Evolutionary conservation across 1,140 invertebrate species (phyloP), one percentile per base, ranked within the genome.

Genomic region (Cheumatopsyche charites): DNA sequence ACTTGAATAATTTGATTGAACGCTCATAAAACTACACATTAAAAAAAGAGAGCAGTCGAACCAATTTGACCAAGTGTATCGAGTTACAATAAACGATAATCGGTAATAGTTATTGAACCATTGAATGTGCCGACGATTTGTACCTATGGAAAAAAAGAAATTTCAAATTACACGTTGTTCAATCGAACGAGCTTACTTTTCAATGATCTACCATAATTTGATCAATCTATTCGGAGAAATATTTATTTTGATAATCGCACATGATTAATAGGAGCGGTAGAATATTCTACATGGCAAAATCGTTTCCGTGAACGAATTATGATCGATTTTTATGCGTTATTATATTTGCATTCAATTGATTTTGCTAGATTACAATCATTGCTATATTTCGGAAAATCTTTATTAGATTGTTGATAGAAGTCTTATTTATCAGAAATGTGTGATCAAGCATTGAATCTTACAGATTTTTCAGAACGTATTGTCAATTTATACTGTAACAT

Each of bases 151-250:
- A 52, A 52, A 52, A 52, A 52, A 52, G 47, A 52, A 52, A 52
- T 52, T 58, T 58, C 19, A 58, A 58, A 58, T 58, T 58, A 58
- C 55, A 17, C 55, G 55, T 58, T 19, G 23, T 58, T 58, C 17
- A 25, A 58, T 58, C 21, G 23, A 58, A 12, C 55, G 55, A 1
- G 17, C 55, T 58, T 25, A 58, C 55, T 58, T 58, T 58, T 58
- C 55, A 58, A 58, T 58, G 23, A 58, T 21, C 55, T 19, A 23
- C 21, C 7, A 58, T 25, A 58, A 58, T 58, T 58, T 23, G 23
- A 58, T 3, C 25, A 25, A 58, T 58, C 55, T 19, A 58, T 58
- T 58, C 55, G 55, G 55, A 58, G 55, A 58, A 58, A 58, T 58
- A 23, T 25, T 58, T 58, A 58, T 58, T 58, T 58, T 23, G 13